phyloP scores from a whole-genome alignment of 1,140 invertebrate genomes.

The Holotrichia oblita region DNA sequence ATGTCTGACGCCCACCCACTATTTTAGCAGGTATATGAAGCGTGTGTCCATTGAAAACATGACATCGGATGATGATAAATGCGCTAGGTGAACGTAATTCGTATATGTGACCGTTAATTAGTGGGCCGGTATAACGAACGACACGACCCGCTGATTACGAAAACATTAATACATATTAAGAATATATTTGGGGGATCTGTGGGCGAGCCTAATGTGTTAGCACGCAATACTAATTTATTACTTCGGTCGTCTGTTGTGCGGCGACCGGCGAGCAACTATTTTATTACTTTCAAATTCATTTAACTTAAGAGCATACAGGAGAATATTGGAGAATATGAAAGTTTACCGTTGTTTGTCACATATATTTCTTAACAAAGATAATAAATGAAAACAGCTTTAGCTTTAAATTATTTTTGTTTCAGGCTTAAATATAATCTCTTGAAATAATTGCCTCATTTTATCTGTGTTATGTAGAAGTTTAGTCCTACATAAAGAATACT shows the following conservation, averaged over 20 bases:
- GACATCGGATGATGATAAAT: slow-evolving; percentile 20
- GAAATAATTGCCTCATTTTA: too few species aligned
- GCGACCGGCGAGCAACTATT: neutral
- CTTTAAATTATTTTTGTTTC: too few species aligned
- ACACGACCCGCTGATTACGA: slow-evolving; percentile 28
- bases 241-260: neutral
- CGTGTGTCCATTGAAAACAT: neutral
- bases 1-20: neutral
- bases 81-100: slow-evolving; percentile 21
- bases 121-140: slow-evolving; percentile 29
- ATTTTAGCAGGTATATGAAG: neutral
- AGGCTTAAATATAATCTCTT: too few species aligned
- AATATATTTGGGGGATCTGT: slow-evolving; percentile 17
- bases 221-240: slow-evolving; percentile 32
- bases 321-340: too few species aligned
- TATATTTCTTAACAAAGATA: too few species aligned
- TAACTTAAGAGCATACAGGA: too few species aligned
- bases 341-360: too few species aligned
- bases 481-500: too few species aligned
- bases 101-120: slow-evolving; percentile 28
- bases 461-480: too few species aligned
- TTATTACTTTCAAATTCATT: too few species aligned
- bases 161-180: slow-evolving; percentile 36
- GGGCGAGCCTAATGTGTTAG: slow-evolving; percentile 17
- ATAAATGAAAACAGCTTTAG: too few species aligned